Evolutionary conservation across 2,113 vertebrate genomes (phyloP).

Genomic region (Odontesthes bonariensis): DNA sequence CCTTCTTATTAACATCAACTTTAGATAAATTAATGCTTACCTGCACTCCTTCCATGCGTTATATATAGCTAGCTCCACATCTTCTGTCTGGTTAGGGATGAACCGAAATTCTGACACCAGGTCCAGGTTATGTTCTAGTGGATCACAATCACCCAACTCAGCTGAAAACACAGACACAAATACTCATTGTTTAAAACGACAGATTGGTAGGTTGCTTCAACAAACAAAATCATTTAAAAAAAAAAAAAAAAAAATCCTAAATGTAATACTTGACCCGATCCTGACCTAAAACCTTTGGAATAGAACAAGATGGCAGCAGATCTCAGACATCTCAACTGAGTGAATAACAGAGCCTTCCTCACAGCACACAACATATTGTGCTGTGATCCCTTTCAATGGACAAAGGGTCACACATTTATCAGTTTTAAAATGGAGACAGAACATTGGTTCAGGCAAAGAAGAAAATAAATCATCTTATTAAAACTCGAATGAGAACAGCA

Average conservation of each 20-base stretch:
- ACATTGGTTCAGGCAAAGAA: too few relatives aligned
- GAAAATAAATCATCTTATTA: too few relatives aligned
- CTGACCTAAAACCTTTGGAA: background rate
- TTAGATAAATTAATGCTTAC: slow-evolving; percentile 67
- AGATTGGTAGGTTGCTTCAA: background rate
- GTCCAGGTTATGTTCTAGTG: slow-evolving; percentile 89
- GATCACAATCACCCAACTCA: slow-evolving; percentile 95
- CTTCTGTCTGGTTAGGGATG: slow-evolving; percentile 92
- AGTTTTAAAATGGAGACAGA: too few relatives aligned
- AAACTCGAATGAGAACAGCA: too few relatives aligned
- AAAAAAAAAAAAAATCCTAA: too few relatives aligned
- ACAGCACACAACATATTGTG: too few relatives aligned
- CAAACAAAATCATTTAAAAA: too few relatives aligned
- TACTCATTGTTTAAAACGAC: background rate
- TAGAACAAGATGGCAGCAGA: background rate
- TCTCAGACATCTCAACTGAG: too few relatives aligned
- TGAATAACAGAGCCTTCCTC: too few relatives aligned
- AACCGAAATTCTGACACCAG: slow-evolving; percentile 98
- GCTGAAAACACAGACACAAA: slow-evolving; percentile 81
- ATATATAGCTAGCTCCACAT: slow-evolving; percentile 92
- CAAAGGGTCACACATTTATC: background rate
- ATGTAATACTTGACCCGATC: background rate
- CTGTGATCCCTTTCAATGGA: too few relatives aligned
- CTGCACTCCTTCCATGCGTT: slow-evolving; percentile 97
- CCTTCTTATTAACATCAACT: too few relatives aligned